phyloP scores from a whole-genome alignment of 2,888 invertebrate genomes.

The Drosophila rubida region DNA sequence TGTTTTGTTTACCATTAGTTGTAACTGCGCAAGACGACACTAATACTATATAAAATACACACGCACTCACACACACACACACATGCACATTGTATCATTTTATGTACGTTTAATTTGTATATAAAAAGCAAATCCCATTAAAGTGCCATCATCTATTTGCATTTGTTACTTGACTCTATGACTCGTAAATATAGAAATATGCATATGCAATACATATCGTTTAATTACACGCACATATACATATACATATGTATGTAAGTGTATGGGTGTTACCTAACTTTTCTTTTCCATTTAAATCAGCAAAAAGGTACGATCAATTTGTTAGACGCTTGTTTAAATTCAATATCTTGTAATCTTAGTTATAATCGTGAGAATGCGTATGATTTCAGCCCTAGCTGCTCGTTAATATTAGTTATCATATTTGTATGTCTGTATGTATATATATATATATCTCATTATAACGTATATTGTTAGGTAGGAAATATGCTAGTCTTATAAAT shows the following conservation, averaged over 20 bases:
- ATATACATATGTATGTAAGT: conserved; percentile 23
- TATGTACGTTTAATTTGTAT: conserved; percentile 28
- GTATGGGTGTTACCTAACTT: conserved; percentile 12
- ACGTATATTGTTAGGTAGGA: conserved; percentile 79
- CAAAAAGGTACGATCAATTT: conserved; percentile 77
- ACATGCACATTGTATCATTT: conserved; percentile 8
- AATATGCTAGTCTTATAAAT: conserved; percentile 83
- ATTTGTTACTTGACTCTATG: conserved; percentile 36
- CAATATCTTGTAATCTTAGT: conserved; percentile 51
- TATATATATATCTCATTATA: conserved; percentile 51
- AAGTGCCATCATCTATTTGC: conserved; percentile 61
- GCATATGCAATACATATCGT: conserved; percentile 63
- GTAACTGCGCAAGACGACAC: conserved; percentile 61
- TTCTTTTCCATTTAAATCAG: conserved; percentile 61
- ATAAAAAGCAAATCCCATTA: conserved; percentile 75
- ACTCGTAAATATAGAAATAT: conserved; percentile 31
- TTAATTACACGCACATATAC: conserved; percentile 22
- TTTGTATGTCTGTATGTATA: conserved; percentile 19
- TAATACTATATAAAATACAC: conserved; percentile 46
- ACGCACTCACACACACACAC: conserved; percentile 23
- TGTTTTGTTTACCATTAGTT: conserved; percentile 21
- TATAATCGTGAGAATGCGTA: conserved; percentile 51
- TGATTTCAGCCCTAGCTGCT: conserved; percentile 65
- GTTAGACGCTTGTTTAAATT: conserved; percentile 61
- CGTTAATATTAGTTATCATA: conserved; percentile 46